A percentile compares a stretch with the other conserved stretches of the same genome.
These are phyloP conservation scores for Allophyes oxyacanthae DNA, from an alignment of 2,888 invertebrate genomes.

Conservation along the genomic window DNA sequence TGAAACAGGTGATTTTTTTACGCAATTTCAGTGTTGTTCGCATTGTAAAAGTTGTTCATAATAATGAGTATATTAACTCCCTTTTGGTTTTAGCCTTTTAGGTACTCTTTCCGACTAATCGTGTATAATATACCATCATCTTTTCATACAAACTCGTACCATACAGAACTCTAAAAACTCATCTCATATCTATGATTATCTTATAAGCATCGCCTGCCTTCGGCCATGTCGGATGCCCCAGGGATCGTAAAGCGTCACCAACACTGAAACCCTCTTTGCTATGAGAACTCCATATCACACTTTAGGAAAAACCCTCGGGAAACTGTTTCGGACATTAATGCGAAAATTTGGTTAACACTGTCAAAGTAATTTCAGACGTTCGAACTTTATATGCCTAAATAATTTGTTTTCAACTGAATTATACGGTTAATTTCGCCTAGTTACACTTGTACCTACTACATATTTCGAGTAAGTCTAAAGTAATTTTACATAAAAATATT, in stretches of 20 bases:
- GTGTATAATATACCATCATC: too few relatives aligned
- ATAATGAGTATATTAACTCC: too few relatives aligned
- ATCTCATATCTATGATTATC: constrained; percentile 9
- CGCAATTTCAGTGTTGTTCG: too few relatives aligned
- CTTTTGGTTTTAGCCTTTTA: too few relatives aligned
- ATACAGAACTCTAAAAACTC: constrained; percentile 4
- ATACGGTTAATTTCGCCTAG: too few relatives aligned
- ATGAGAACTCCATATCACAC: constrained; percentile 28
- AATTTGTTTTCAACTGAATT: neutral
- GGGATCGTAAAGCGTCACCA: constrained; percentile 43
- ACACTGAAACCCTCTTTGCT: constrained; percentile 50
- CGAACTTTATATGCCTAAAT: neutral
- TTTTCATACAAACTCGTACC: neutral
- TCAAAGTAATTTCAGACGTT: constrained; percentile 13
- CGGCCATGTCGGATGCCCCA: constrained; percentile 30
- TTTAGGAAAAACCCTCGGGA: constrained; percentile 23
- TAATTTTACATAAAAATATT: too few relatives aligned
- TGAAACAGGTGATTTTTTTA: too few relatives aligned
- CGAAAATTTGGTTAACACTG: constrained; percentile 18
- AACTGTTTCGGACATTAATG: constrained; percentile 22
- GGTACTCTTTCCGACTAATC: too few relatives aligned
- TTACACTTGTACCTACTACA: too few relatives aligned
- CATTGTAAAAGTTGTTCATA: too few relatives aligned
- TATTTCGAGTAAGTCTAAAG: too few relatives aligned
- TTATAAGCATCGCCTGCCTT: constrained; percentile 17